Conservation (phyloP, 1,140 invertebrate species). For the Arctopsyche grandis region DNA sequence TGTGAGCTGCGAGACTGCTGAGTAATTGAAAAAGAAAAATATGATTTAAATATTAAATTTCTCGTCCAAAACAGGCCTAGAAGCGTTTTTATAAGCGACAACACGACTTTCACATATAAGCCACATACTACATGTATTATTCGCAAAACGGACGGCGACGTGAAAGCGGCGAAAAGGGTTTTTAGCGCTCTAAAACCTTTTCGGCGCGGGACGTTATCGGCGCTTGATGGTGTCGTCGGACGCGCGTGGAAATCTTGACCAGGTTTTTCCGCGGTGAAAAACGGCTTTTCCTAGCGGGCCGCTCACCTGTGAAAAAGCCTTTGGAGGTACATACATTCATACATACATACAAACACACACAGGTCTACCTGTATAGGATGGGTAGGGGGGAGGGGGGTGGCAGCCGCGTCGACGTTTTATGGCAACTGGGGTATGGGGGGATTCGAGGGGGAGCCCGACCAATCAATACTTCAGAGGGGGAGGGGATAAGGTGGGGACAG, state of each 20-base stretch:
- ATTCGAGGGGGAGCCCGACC: background rate
- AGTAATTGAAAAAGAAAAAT: too few species aligned
- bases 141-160: background rate
- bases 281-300: constrained; percentile 20
- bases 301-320: constrained; percentile 42
- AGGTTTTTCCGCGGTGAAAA: constrained; percentile 22
- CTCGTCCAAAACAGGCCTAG: background rate
- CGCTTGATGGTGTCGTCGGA: background rate
- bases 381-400: background rate
- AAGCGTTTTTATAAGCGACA: background rate
- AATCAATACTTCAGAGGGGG: constrained; percentile 40
- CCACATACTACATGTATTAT: background rate
- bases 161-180: background rate
- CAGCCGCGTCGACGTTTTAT: constrained; percentile 39
- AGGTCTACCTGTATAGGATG: background rate
- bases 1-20: too few species aligned
- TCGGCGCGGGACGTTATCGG: background rate
- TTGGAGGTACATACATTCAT: background rate
- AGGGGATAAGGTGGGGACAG: background rate
- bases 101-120: too few species aligned
- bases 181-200: background rate
- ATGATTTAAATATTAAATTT: background rate
- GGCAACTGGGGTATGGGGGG: constrained; percentile 19
- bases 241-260: constrained; percentile 12
- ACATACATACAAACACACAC: background rate